Evolutionary conservation across 2,797 vertebrate genomes (phyloP), one percentile per base, ranked within the genome.

Genomic region (Buphagus erythrorhynchus): DNA sequence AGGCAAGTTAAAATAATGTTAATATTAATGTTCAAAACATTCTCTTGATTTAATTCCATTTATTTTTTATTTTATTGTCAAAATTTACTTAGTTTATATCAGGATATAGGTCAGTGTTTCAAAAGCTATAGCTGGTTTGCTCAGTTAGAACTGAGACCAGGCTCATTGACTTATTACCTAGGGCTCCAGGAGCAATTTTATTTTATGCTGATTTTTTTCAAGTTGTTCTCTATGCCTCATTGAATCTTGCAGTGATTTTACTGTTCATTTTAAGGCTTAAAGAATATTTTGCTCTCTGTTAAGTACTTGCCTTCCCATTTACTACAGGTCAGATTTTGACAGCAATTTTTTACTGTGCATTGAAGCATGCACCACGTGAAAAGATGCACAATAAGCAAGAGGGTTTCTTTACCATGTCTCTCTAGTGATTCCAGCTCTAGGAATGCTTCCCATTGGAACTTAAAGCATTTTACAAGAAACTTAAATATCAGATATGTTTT

Each of bases 271-370:
- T 83, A 85, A 85, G 43, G 16, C 61, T 93, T 52, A 82, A 88
- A 86, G 85, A 74, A 3, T 16, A 49, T 14, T 28, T 74, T 95
- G 8, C 11, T 49, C 48, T 65, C 52, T 75, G 38, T 86, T 88
- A 92, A 88, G 33, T n/a, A 19, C 57, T 90, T 92, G 33, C 40
- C 33, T 82, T 79, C 68, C 61, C 28, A 71, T 86, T 94, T 94
- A 69, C 74, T 82, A 38, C 48, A 61, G 40, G 62, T 96, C 83
- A 81, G 59, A 86, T 90, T 83, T 65, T 95, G 91, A 96, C 80
- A 89, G 57, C 71, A 82, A 10, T 81, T 79, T 94, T 93, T 94
- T 63, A 25, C 67, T 71, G 67, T 82, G 80, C 45, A 36, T 24
- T 66, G 86, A 78, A 75, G 82, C 73, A 35, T 80, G 42, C 29